These are phyloP conservation scores for Diorhabda elongata DNA, from an alignment of 1,140 invertebrate species.

Conservation along the genomic window DNA sequence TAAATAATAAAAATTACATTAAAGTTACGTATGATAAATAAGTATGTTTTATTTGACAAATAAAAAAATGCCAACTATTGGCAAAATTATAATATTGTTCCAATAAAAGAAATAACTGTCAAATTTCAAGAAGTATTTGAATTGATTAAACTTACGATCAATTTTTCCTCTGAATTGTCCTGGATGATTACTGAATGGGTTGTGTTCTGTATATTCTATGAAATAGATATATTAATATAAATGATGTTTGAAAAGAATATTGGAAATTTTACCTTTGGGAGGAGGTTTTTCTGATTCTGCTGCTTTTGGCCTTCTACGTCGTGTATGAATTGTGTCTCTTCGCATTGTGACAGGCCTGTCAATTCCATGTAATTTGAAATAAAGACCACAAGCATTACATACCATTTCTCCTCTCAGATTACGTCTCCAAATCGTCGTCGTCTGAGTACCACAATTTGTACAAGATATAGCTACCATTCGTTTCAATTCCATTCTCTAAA, in stretches of 20 bases:
- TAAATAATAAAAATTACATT: too few relatives aligned
- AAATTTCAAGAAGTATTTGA: too few relatives aligned
- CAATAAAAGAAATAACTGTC: too few relatives aligned
- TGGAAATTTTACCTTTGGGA: too few relatives aligned
- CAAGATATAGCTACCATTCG: conserved; percentile 68
- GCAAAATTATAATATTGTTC: too few relatives aligned
- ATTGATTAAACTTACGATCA: too few relatives aligned
- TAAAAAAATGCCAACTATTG: too few relatives aligned
- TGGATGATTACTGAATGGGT: not conserved
- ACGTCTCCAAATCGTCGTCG: conserved; percentile 88
- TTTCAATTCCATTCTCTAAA: conserved; percentile 36
- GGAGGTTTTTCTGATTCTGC: conserved; percentile 21
- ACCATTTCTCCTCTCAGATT: conserved; percentile 89
- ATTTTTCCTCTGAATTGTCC: too few relatives aligned
- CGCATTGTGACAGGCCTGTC: conserved; percentile 91
- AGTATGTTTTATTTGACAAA: too few relatives aligned
- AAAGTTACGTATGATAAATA: too few relatives aligned
- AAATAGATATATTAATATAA: not conserved
- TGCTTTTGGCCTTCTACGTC: conserved; percentile 81
- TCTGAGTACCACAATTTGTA: conserved; percentile 81
- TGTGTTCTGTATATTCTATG: not conserved
- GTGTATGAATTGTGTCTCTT: conserved; percentile 93
- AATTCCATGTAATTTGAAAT: conserved; percentile 89
- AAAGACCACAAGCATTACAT: conserved; percentile 91
- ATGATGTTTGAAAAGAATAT: too few relatives aligned